phyloP scores from a whole-genome alignment of 2,113 vertebrate species.

The Scortum barcoo region DNA sequence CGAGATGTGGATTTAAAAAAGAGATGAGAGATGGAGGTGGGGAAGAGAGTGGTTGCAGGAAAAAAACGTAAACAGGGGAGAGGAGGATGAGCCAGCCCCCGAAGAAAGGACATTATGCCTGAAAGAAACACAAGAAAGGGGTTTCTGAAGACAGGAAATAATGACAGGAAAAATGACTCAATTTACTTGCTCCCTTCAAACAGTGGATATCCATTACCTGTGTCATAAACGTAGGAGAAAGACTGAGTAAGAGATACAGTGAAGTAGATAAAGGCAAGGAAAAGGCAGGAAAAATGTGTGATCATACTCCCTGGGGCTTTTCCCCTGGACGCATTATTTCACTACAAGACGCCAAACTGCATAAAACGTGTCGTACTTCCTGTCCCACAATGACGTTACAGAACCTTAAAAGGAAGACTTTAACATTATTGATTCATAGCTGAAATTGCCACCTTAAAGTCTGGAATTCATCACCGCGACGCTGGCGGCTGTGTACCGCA shows the following conservation, averaged over 20 bases:
- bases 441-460: constrained; percentile 27
- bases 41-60: constrained; percentile 4
- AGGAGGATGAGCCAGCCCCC: constrained; percentile 18
- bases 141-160: constrained; percentile 42
- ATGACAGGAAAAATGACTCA: constrained; percentile 54
- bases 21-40: constrained; percentile 1
- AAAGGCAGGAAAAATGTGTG: constrained; percentile 21
- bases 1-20: constrained; percentile 33
- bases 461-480: neutral
- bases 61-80: constrained; percentile 18
- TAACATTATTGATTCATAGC: constrained; percentile 45
- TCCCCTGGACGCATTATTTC: constrained; percentile 33
- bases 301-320: constrained; percentile 28
- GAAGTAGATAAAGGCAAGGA: constrained; percentile 31
- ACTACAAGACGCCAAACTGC: constrained; percentile 22
- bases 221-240: constrained; percentile 13
- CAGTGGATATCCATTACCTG: constrained; percentile 53
- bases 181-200: constrained; percentile 49
- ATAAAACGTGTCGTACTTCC: constrained; percentile 44
- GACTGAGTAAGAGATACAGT: constrained; percentile 28
- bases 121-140: constrained; percentile 36
- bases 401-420: constrained; percentile 22
- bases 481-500: neutral
- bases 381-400: constrained; percentile 15
- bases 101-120: constrained; percentile 23